Conservation (phyloP, 2,797 vertebrate genomes). For the Acanthurus tractus region DNA sequence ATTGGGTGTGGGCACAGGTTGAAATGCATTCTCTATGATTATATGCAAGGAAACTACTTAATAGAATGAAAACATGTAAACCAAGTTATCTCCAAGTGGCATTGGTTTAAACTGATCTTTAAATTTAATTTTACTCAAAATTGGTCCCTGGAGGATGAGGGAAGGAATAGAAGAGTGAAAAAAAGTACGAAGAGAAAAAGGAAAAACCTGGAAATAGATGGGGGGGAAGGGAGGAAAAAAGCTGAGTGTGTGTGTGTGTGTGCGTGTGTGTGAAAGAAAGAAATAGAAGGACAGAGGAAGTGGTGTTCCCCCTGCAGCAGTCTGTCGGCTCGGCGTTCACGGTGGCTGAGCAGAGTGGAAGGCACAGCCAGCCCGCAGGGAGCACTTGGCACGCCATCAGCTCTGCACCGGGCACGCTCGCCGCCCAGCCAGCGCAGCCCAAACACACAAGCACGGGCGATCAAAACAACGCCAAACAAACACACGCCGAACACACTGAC, state of each 20-base stretch:
- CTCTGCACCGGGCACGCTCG: constrained; percentile 78
- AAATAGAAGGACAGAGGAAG: constrained; percentile 55
- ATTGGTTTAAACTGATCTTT: not conserved
- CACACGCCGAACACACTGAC: constrained; percentile 77
- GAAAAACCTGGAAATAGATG: constrained; percentile 9
- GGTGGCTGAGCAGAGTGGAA: constrained; percentile 86
- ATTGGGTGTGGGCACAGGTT: not conserved
- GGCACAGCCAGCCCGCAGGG: constrained; percentile 80
- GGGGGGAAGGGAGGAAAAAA: constrained; percentile 11
- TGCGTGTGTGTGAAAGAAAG: constrained; percentile 50
- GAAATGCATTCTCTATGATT: not conserved
- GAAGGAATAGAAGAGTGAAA: not conserved
- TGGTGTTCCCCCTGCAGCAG: constrained; percentile 80
- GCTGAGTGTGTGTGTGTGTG: constrained; percentile 46
- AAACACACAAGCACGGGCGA: constrained; percentile 82
- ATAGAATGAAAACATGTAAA: not conserved
- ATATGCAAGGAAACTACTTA: not conserved
- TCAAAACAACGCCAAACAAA: constrained; percentile 87
- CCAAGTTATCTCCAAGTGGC: not conserved
- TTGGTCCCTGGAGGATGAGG: not conserved
- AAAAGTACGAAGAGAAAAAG: not conserved
- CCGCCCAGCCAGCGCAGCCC: constrained; percentile 80
- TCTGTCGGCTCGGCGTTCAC: constrained; percentile 84
- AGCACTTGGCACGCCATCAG: constrained; percentile 88
- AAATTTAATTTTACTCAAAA: constrained; percentile 2